Evolutionary conservation across 2,113 vertebrate genomes (phyloP), one percentile per base, ranked within the genome.

Genomic region (Tor tambroides): DNA sequence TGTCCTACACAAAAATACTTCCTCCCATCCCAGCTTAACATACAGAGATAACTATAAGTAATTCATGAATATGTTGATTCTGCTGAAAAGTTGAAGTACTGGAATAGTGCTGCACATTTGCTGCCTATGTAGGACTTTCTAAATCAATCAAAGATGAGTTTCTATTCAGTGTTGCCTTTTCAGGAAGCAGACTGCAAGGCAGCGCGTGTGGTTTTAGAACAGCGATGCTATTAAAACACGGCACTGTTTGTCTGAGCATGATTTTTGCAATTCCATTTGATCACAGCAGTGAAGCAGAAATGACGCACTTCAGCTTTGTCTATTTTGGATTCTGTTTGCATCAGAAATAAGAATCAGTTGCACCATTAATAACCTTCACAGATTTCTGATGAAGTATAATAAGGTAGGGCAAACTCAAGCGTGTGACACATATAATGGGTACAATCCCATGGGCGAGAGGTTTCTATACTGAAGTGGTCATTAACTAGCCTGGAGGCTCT

Each of bases 391-490:
- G 10, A 17, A 26, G 54, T 17, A 17, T 2, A 61, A 59, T 35
- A 11, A 59, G 28, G 8, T 35, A 19, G 54, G 51, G 32, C 8
- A 28, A 46, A 49, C 19, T 69, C 15, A 15, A 46, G 15, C n/a
- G 6, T 46, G 3, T 71, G 61, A 71, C 63, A 21, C 28, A 51
- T 5, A 69, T 51, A 51, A 32, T 51, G 28, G 15, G 49, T 69
- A 6, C 61, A 21, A 12, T 69, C 38, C 41, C 12, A n/a, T 7
- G 15, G 35, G 51, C 23, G 28, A 81, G 38, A 82, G 35, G 79
- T 56, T 81, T 74, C 59, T 75, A 28, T 6, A 51, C 28, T 49
- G 21, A 80, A 87, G 69, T 63, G 71, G 54, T 83, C 69, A 71
- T 82, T 75, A 86, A 30, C 12, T 10, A 51, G 23, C 54, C 69